A percentile compares a stretch with the other conserved stretches of the same genome.
These are phyloP conservation scores for Cephus rjabovi DNA, from an alignment of 2,888 invertebrate species.

Conservation along the genomic window DNA sequence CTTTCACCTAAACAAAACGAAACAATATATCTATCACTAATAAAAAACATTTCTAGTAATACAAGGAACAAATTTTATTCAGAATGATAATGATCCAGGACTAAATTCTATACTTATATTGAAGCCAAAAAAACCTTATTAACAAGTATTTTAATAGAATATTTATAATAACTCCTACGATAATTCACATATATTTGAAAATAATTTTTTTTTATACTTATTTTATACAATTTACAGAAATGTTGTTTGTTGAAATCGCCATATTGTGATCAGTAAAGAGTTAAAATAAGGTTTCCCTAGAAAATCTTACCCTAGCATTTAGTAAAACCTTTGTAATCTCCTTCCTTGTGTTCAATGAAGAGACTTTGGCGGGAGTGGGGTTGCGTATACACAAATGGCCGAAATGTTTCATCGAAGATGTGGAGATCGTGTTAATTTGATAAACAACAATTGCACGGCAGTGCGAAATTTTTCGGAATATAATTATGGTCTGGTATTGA, in stretches of 20 bases:
- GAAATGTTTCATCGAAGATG: conserved; percentile 80
- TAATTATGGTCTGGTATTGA: conserved; percentile 89
- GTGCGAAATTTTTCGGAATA: conserved; percentile 84
- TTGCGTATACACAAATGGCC: conserved; percentile 39
- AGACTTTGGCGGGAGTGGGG: background rate
- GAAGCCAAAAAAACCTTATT: too few species aligned
- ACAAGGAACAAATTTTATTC: too few species aligned
- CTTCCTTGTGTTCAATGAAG: background rate
- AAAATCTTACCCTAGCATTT: background rate
- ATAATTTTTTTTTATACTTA: too few species aligned
- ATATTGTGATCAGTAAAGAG: background rate
- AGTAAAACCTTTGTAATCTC: background rate
- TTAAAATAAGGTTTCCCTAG: background rate
- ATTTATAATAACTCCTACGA: too few species aligned
- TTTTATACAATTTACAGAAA: too few species aligned
- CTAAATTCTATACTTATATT: too few species aligned
- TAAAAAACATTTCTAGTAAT: too few species aligned
- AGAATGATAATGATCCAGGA: too few species aligned
- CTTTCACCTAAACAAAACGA: too few species aligned
- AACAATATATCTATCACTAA: too few species aligned
- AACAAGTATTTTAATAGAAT: too few species aligned
- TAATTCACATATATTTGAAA: too few species aligned
- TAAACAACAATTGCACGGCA: conserved; percentile 87
- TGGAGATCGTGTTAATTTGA: conserved; percentile 86
- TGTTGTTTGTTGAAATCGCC: background rate